A percentile compares a stretch with the other conserved stretches of the same genome.
phyloP scores from a whole-genome alignment of 2,113 vertebrate species.

The Bombycilla garrulus region DNA sequence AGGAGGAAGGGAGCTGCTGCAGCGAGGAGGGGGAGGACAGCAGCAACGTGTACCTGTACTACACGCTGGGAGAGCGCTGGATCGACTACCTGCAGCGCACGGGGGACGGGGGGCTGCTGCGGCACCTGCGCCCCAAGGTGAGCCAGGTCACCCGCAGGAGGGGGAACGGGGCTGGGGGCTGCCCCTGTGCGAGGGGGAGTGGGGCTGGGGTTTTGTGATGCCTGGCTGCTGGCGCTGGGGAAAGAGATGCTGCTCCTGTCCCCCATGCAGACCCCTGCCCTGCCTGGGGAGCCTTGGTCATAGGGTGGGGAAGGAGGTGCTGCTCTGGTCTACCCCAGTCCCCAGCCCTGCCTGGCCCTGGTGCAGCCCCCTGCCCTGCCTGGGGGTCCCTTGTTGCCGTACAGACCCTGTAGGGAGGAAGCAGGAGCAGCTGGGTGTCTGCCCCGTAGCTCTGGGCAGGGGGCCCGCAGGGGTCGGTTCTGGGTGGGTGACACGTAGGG shows the following conservation, averaged over 20 bases:
- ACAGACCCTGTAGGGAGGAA: no score
- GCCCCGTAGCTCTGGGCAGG: no score
- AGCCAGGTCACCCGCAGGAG: no score
- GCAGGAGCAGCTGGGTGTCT: neutral
- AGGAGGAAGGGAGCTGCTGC: slow-evolving; percentile 34
- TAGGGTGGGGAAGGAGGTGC: neutral
- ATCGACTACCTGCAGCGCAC: slow-evolving; percentile 63
- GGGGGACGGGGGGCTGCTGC: neutral
- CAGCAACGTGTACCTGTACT: slow-evolving; percentile 49
- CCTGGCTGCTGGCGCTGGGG: neutral
- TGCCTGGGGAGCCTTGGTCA: neutral
- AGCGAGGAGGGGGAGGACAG: slow-evolving; percentile 36
- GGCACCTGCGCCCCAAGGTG: slow-evolving; percentile 58
- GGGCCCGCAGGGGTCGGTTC: fast-evolving
- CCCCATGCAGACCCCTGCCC: neutral
- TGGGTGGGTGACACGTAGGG: neutral
- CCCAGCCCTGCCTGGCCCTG: fast-evolving
- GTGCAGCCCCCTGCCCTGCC: neutral
- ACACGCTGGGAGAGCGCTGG: slow-evolving; percentile 62
- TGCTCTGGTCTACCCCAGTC: neutral
- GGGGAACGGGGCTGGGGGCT: fast-evolving
- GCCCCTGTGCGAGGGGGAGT: no score
- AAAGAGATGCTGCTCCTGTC: neutral
- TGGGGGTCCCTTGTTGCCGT: fast-evolving
- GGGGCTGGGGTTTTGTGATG: fast-evolving